phyloP scores from a whole-genome alignment of 2,797 vertebrate species.

The Pangasius larnaudii region DNA sequence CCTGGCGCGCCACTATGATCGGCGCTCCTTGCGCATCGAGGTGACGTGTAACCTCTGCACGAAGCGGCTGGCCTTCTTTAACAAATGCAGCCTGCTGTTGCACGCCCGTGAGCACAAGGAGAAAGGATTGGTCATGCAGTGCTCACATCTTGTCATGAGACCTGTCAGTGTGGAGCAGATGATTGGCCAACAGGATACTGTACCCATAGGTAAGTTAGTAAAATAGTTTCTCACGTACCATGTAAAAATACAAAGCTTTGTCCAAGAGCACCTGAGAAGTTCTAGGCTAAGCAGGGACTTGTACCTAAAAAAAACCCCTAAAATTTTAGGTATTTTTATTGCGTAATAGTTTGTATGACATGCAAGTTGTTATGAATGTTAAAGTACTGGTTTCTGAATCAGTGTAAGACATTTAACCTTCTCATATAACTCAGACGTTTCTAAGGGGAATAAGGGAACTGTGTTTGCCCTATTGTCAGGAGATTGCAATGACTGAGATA shows the following conservation, averaged over 20 bases:
- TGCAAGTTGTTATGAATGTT: not conserved
- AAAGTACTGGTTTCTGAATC: not conserved
- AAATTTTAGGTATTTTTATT: not conserved
- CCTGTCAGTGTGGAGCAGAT: constrained; percentile 93
- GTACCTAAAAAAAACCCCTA: no score
- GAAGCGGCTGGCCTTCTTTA: constrained; percentile 94
- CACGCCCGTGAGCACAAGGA: constrained; percentile 98
- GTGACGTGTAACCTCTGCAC: constrained; percentile 97
- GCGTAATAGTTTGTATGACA: not conserved
- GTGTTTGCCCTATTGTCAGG: not conserved
- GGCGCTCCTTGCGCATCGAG: constrained; percentile 93
- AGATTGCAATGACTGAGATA: not conserved
- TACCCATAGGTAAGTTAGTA: constrained; percentile 69
- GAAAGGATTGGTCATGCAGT: constrained; percentile 95
- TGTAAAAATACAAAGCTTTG: not conserved
- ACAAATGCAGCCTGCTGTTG: constrained; percentile 95
- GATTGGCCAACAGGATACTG: constrained; percentile 88
- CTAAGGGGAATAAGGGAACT: no score
- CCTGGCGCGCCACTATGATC: constrained; percentile 90
- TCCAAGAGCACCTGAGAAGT: not conserved
- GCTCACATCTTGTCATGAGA: constrained; percentile 94
- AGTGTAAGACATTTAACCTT: not conserved
- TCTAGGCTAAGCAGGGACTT: not conserved
- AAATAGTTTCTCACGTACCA: not conserved
- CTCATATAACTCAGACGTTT: not conserved